Evolutionary conservation across 2,113 vertebrate genomes (phyloP), one percentile per base, ranked within the genome.

Genomic region (Coregonus clupeaformis): DNA sequence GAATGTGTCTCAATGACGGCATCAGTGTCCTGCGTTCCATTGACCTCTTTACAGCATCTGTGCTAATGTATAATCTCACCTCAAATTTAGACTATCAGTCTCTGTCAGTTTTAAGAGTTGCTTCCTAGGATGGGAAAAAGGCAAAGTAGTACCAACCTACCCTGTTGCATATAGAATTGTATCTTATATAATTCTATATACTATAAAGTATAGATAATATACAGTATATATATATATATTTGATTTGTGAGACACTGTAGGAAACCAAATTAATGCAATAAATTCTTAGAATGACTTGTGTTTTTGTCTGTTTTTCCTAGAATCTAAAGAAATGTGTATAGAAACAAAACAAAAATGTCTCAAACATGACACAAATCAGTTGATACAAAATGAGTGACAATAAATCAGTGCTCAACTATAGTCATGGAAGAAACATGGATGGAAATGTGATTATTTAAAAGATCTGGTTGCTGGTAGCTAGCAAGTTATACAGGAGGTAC

Each of bases 91-190:
- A 68, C 4, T 67, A n/a, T 12, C 18, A 24, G n/a, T 63, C 5
- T 16, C 71, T 22, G 20, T 65, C 76, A 77, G 78, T 81, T 88
- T 90, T 81, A 82, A 80, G 82, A 80, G 79, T 87, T 90, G 91
- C 89, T 85, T 89, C 82, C 81, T 83, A 86, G 90, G 89, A 90
- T 87, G 91, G 91, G 92, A 89, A 87, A 52, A 93, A 86, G 93
- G 91, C 84, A 92, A 92, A 29, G 65, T 36, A 83, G 89, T 90
- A 91, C 67, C 67, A 73, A 84, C 52, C 72, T 77, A 78, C 83
- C 63, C 29, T 69, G 70, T 42, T 77, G 36, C 29, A 20, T 68
- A 68, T 68, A 67, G 3, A 36, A 4, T 22, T 7, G 12, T 20
- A 68, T 9, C 5, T 64, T 25, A 11, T 68, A 12, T 68, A 1